Conservation (phyloP, 2,888 invertebrate species). For the Drosophila sordidula region DNA sequence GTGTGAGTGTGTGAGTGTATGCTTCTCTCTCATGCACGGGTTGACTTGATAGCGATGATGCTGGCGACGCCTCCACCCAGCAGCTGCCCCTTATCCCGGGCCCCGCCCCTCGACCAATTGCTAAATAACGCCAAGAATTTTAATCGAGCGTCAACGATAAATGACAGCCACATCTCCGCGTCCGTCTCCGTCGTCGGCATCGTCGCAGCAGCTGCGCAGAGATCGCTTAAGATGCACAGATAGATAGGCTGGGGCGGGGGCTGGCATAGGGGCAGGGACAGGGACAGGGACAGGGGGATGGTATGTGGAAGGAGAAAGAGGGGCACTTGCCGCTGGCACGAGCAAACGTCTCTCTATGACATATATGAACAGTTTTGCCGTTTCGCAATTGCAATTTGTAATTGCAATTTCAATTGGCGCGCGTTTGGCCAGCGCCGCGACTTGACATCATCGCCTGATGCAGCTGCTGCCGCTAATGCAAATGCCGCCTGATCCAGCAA, state of each 20-base stretch:
- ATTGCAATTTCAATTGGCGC: slow-evolving; percentile 69
- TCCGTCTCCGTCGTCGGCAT: not conserved
- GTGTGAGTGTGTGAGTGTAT: too few relatives aligned
- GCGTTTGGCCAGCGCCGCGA: slow-evolving; percentile 13
- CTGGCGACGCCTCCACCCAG: slow-evolving; percentile 14
- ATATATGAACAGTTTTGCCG: slow-evolving; percentile 19
- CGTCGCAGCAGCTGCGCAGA: slow-evolving; percentile 30
- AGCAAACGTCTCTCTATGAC: slow-evolving; percentile 23
- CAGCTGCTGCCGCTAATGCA: slow-evolving; percentile 20
- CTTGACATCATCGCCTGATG: slow-evolving; percentile 69
- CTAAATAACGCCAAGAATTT: slow-evolving; percentile 78
- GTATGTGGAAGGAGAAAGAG: slow-evolving; percentile 1
- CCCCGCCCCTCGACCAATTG: slow-evolving; percentile 22
- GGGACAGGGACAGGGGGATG: not conserved
- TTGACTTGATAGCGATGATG: slow-evolving; percentile 25
- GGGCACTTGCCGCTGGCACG: too few relatives aligned
- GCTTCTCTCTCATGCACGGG: slow-evolving; percentile 16
- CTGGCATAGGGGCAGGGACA: too few relatives aligned
- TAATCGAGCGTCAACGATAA: slow-evolving; percentile 79
- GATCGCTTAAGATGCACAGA: slow-evolving; percentile 40
- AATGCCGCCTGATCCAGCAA: slow-evolving; percentile 22
- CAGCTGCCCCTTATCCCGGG: not conserved
- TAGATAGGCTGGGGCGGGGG: not conserved
- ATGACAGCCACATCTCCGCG: slow-evolving; percentile 42
- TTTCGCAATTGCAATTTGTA: slow-evolving; percentile 65